phyloP scores from a whole-genome alignment of 2,113 vertebrate genomes.

The Lichenostomus cassidix region DNA sequence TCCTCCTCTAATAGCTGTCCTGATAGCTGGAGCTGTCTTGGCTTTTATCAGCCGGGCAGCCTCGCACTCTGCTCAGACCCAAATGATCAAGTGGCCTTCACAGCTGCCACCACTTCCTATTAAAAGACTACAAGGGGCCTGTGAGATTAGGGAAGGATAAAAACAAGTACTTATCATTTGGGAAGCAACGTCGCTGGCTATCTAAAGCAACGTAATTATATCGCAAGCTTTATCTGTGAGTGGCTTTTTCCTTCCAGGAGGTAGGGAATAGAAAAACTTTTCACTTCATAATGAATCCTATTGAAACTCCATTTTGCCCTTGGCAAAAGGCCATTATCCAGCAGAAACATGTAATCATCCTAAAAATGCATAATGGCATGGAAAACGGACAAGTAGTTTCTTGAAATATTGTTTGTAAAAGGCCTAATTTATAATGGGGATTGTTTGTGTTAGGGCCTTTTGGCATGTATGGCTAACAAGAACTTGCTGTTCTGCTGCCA shows the following conservation, averaged over 20 bases:
- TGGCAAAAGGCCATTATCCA: slow-evolving; percentile 87
- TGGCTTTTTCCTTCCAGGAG: slow-evolving; percentile 76
- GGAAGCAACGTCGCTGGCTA: slow-evolving; percentile 70
- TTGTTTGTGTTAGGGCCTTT: slow-evolving; percentile 70
- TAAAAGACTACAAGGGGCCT: slow-evolving; percentile 62
- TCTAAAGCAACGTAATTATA: slow-evolving; percentile 73
- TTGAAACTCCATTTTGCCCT: slow-evolving; percentile 73
- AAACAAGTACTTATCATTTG: slow-evolving; percentile 73
- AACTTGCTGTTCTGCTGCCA: slow-evolving; percentile 68
- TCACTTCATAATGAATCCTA: slow-evolving; percentile 76
- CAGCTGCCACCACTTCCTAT: slow-evolving; percentile 65
- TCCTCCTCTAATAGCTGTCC: slow-evolving; percentile 2
- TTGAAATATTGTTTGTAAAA: slow-evolving; percentile 77
- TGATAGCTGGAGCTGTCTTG: slow-evolving; percentile 53
- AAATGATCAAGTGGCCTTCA: slow-evolving; percentile 72
- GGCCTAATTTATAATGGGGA: slow-evolving; percentile 73
- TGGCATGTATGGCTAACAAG: slow-evolving; percentile 64
- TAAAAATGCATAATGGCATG: slow-evolving; percentile 85
- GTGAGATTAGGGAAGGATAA: slow-evolving; percentile 63
- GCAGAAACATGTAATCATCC: slow-evolving; percentile 89
- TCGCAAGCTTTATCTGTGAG: slow-evolving; percentile 74
- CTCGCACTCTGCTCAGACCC: slow-evolving; percentile 37
- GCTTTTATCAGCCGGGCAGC: slow-evolving; percentile 61
- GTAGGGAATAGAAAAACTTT: slow-evolving; percentile 71
- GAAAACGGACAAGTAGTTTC: slow-evolving; percentile 82